A percentile compares a stretch with the other conserved stretches of the same genome.
phyloP scores from a whole-genome alignment of 2,888 invertebrate species.

The Slavum lentiscoides region DNA sequence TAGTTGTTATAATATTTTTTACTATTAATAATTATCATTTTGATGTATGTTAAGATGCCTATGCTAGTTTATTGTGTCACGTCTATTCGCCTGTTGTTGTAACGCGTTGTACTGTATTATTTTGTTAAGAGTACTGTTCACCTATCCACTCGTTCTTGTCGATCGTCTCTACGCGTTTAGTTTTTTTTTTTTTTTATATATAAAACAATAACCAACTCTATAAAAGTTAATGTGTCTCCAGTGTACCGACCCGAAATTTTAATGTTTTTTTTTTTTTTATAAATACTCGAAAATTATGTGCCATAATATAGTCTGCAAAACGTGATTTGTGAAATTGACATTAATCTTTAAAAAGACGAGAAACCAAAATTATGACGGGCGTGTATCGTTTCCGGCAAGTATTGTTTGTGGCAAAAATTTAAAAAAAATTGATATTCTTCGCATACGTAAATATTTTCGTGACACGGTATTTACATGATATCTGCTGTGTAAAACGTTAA shows the following conservation, averaged over 20 bases:
- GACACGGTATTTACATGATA: no score
- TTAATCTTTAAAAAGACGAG: no score
- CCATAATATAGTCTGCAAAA: not conserved
- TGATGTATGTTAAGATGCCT: slow-evolving; percentile 13
- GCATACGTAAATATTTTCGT: no score
- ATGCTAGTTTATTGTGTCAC: slow-evolving; percentile 12
- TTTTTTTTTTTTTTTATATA: not conserved
- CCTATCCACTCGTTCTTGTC: slow-evolving; percentile 7
- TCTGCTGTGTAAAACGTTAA: no score
- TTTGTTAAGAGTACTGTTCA: not conserved
- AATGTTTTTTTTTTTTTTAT: not conserved
- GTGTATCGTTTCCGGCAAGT: no score
- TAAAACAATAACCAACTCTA: not conserved
- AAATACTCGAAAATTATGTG: not conserved
- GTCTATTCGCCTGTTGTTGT: slow-evolving; percentile 25
- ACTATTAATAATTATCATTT: not conserved
- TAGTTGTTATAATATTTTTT: not conserved
- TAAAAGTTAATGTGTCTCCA: not conserved
- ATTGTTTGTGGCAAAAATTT: no score
- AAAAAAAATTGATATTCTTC: no score
- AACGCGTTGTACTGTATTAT: slow-evolving; percentile 15
- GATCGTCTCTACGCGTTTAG: slow-evolving; percentile 1
- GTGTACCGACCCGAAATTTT: not conserved
- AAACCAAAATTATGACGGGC: no score
- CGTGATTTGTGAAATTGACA: not conserved